Evolutionary conservation across 2,888 invertebrate species (phyloP).

Genomic region (Lochmaea capreae): DNA sequence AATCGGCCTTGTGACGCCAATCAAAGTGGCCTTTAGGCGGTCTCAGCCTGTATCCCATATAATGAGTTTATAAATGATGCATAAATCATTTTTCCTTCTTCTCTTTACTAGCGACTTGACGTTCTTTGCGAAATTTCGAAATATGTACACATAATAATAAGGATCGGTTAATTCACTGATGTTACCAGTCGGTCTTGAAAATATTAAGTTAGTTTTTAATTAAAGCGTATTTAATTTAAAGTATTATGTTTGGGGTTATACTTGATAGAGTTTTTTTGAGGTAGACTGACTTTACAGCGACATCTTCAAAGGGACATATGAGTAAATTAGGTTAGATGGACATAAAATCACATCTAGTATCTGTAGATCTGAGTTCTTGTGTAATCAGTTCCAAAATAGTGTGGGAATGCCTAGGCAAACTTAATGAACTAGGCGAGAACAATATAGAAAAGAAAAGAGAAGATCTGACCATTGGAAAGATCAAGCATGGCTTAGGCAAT

Average conservation of each 20-base stretch:
- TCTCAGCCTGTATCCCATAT: conserved; percentile 62
- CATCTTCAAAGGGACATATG: too few species aligned
- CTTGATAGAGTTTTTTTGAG: too few species aligned
- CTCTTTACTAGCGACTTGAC: conserved; percentile 48
- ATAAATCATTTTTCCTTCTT: conserved; percentile 64
- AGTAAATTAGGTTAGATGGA: too few species aligned
- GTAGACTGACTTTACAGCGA: too few species aligned
- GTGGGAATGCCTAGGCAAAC: too few species aligned
- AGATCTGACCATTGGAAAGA: too few species aligned
- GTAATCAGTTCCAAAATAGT: too few species aligned
- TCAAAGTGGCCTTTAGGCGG: conserved; percentile 63
- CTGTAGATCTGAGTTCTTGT: too few species aligned
- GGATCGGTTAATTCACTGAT: conserved; percentile 49
- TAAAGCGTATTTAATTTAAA: not conserved
- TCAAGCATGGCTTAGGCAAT: too few species aligned
- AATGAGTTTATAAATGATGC: conserved; percentile 68
- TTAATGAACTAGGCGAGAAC: too few species aligned
- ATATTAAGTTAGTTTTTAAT: not conserved
- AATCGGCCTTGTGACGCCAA: conserved; percentile 65
- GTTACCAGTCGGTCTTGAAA: not conserved
- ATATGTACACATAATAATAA: conserved; percentile 55
- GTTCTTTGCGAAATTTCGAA: conserved; percentile 54
- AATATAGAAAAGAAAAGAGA: too few species aligned
- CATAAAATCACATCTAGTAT: too few species aligned
- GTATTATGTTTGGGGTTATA: not conserved